Conservation (phyloP, 2,797 vertebrate species). For the Sebastes itinus region DNA sequence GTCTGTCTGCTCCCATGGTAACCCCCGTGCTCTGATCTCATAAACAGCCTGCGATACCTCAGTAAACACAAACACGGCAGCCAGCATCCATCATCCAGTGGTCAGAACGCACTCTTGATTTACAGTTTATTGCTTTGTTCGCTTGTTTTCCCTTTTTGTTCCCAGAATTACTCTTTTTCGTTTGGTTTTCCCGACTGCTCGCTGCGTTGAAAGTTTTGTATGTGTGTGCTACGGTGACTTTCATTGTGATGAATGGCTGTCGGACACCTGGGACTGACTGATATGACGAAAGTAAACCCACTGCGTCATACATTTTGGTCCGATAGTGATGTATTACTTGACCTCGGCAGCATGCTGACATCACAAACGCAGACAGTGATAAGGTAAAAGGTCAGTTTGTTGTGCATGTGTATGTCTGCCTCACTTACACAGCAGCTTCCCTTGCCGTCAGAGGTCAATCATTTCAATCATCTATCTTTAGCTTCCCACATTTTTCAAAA, state of each 20-base stretch:
- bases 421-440: slow-evolving; percentile 3
- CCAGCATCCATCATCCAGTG: slow-evolving; percentile 58
- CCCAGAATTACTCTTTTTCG: slow-evolving; percentile 51
- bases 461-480: slow-evolving; percentile 20
- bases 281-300: slow-evolving; percentile 36
- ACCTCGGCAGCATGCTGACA: slow-evolving; percentile 13
- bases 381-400: neutral
- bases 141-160: slow-evolving; percentile 54
- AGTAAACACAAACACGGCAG: slow-evolving; percentile 70
- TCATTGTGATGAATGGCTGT: slow-evolving; percentile 22
- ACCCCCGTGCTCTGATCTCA: slow-evolving; percentile 43
- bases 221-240: slow-evolving; percentile 12
- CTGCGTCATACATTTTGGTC: slow-evolving; percentile 4
- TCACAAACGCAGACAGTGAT: slow-evolving; percentile 8
- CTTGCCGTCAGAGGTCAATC: neutral
- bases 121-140: slow-evolving; percentile 55
- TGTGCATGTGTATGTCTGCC: neutral
- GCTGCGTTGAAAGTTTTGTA: slow-evolving; percentile 41
- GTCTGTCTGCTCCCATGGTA: slow-evolving; percentile 75
- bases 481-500: slow-evolving; percentile 18
- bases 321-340: slow-evolving; percentile 14
- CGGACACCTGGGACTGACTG: slow-evolving; percentile 41
- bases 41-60: slow-evolving; percentile 46
- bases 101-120: slow-evolving; percentile 57
- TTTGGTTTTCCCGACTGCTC: slow-evolving; percentile 51